phyloP scores from a whole-genome alignment of 2,888 invertebrate species.

The Oscheius myriophilus region DNA sequence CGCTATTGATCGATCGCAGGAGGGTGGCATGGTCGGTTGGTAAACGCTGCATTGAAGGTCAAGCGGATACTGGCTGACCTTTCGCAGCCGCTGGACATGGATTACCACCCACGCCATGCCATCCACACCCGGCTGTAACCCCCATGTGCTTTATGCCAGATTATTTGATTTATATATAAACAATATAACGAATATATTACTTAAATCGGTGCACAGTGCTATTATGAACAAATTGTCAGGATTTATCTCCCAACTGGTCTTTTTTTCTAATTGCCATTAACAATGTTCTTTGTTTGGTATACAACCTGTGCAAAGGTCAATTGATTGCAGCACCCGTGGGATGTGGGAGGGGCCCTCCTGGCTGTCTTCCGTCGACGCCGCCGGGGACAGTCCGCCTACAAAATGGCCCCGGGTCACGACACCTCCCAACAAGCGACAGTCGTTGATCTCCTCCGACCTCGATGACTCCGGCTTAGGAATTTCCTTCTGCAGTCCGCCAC shows the following conservation, averaged over 20 bases:
- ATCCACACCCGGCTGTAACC: background rate
- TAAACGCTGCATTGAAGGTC: constrained; percentile 22
- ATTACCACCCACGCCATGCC: constrained; percentile 7
- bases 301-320: no score
- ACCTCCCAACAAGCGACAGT: constrained; percentile 30
- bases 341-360: constrained; percentile 34
- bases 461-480: constrained; percentile 30
- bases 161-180: no score
- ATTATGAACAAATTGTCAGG: no score
- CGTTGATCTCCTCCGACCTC: constrained; percentile 15
- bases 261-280: no score
- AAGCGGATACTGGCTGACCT: constrained; percentile 24
- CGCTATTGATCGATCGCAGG: constrained; percentile 27
- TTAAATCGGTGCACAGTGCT: no score
- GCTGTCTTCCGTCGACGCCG: constrained; percentile 18
- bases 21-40: constrained; percentile 20
- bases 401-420: constrained; percentile 33
- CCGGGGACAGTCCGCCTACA: constrained; percentile 27
- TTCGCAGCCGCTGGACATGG: constrained; percentile 6
- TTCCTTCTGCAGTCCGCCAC: constrained; percentile 31
- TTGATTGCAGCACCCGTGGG: no score
- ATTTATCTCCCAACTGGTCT: no score
- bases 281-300: no score
- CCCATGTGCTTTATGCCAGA: no score
- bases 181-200: no score